Evolutionary conservation across 1,140 invertebrate genomes (phyloP).

Genomic region (Dreissena rostriformis): DNA sequence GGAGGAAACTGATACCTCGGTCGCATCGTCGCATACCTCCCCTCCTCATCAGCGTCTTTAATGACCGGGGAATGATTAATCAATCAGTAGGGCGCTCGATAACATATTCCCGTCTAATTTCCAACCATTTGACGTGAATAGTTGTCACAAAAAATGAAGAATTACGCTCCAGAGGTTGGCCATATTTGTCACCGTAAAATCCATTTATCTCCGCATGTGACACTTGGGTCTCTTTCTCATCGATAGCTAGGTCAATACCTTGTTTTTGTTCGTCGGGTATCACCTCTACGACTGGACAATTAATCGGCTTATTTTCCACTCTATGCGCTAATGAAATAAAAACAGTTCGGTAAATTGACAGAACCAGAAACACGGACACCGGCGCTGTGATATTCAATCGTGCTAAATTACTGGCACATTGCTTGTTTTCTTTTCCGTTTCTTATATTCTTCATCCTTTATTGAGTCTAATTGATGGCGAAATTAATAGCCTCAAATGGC

Average conservation of each 20-base stretch:
- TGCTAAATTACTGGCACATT: not conserved
- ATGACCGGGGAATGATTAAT: conserved; percentile 6
- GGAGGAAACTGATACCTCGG: too few species aligned
- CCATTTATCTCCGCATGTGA: conserved; percentile 18
- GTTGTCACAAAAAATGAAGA: conserved; percentile 38
- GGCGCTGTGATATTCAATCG: not conserved
- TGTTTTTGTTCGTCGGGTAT: not conserved
- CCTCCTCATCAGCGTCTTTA: not conserved
- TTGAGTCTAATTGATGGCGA: conserved; percentile 35
- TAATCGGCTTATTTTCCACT: conserved; percentile 21
- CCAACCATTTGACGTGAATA: conserved; percentile 9
- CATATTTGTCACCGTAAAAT: conserved; percentile 20
- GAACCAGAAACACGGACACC: too few species aligned
- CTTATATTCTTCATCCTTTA: conserved; percentile 17
- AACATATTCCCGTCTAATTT: conserved; percentile 34
- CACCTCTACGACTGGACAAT: not conserved
- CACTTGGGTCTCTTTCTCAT: conserved; percentile 20
- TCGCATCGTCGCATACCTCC: too few species aligned
- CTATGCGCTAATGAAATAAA: conserved; percentile 31
- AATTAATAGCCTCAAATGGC: conserved; percentile 37
- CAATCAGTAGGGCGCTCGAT: conserved; percentile 12
- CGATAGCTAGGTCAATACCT: not conserved
- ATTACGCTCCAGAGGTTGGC: conserved; percentile 13
- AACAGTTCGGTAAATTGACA: conserved; percentile 16
- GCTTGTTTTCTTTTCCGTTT: conserved; percentile 15